Conservation (phyloP, 2,888 invertebrate species). For the Bruchidius siliquastri region DNA sequence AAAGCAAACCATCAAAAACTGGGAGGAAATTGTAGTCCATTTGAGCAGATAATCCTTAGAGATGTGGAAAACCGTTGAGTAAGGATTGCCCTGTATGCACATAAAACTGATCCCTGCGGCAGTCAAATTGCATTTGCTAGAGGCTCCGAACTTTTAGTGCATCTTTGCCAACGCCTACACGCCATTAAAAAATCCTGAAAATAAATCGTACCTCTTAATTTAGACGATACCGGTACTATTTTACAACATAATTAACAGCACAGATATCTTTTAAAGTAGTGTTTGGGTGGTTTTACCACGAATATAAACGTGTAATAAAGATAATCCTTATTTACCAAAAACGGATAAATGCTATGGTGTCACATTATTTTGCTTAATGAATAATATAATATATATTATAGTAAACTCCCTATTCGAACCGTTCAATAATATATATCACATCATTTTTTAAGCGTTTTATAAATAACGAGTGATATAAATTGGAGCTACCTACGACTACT, state of each 20-base stretch:
- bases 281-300: neutral
- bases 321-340: neutral
- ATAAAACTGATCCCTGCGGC: neutral
- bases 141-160: neutral
- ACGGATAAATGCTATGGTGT: neutral
- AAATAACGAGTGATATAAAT: too few relatives aligned
- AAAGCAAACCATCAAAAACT: too few relatives aligned
- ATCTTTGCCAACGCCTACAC: neutral
- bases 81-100: neutral
- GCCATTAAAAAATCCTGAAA: neutral
- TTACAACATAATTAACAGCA: neutral
- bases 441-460: too few relatives aligned
- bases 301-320: neutral
- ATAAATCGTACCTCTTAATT: neutral
- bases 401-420: too few relatives aligned
- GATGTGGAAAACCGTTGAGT: neutral
- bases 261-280: neutral
- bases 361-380: too few relatives aligned
- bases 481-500: too few relatives aligned
- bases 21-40: too few relatives aligned
- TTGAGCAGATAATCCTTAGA: too few relatives aligned
- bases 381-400: too few relatives aligned
- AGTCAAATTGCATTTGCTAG: neutral
- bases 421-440: too few relatives aligned
- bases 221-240: neutral